These are phyloP conservation scores for Gorilla gorilla DNA, from an alignment of 2,113 vertebrate genomes.

Conservation along the genomic window DNA sequence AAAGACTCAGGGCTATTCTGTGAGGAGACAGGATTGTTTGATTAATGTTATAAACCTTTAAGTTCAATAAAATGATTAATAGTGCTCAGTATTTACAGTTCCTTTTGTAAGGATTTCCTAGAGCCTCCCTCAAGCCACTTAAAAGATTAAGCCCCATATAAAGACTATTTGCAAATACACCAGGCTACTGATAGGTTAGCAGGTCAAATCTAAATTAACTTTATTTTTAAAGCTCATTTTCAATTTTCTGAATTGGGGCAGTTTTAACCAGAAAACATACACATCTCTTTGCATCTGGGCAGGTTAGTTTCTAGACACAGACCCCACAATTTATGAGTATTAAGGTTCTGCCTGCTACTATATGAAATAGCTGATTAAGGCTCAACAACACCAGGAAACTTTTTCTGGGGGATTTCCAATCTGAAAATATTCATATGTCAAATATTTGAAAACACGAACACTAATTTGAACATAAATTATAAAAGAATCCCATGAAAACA, in stretches of 20 bases:
- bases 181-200: neutral
- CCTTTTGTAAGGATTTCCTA: neutral
- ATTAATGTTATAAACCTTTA: neutral
- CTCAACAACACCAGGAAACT: neutral
- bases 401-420: neutral
- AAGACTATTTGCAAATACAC: neutral
- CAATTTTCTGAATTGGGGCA: neutral
- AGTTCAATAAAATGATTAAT: neutral
- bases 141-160: neutral
- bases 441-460: neutral
- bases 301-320: neutral
- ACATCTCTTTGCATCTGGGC: neutral
- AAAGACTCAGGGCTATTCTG: conserved; percentile 90
- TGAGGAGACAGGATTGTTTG: conserved; percentile 53
- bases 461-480: neutral
- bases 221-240: conserved; percentile 15
- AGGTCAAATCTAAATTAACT: conserved; percentile 28
- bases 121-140: neutral
- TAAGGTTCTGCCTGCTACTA: neutral
- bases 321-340: neutral
- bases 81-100: neutral
- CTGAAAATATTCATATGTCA: neutral
- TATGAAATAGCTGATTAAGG: neutral
- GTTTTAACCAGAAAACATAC: neutral
- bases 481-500: conserved; percentile 22